Conservation (phyloP, 2,888 invertebrate species). For the Petrophora chlorosata region DNA sequence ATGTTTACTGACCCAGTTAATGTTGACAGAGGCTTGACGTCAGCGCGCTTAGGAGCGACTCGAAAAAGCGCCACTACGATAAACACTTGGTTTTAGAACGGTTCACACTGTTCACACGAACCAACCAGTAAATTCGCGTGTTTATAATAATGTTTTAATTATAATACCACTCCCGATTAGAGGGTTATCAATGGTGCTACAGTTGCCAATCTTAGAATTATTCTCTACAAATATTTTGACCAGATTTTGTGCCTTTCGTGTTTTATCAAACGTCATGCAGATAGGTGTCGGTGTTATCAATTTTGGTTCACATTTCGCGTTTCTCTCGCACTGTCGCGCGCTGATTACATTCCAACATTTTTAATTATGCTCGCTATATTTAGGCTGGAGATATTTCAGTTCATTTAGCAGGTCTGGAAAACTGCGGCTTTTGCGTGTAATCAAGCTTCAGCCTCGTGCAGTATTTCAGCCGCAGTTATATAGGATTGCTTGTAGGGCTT, state of each 20-base stretch:
- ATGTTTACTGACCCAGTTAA: constrained; percentile 77
- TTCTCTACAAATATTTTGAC: constrained; percentile 20
- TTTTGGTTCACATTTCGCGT: constrained; percentile 9
- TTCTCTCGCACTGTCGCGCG: constrained; percentile 8
- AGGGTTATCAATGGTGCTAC: constrained; percentile 42
- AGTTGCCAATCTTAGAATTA: constrained; percentile 24
- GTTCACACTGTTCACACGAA: constrained; percentile 50
- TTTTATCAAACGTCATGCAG: constrained; percentile 7
- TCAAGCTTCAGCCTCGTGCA: constrained; percentile 27
- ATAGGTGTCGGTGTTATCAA: constrained; percentile 22
- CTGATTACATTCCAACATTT: constrained; percentile 13
- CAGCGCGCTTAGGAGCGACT: constrained; percentile 61
- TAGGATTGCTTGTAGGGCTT: constrained; percentile 26
- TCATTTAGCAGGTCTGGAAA: constrained; percentile 23
- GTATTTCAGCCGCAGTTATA: constrained; percentile 23
- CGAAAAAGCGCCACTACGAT: constrained; percentile 59
- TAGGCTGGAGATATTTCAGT: constrained; percentile 7
- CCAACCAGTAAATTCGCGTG: constrained; percentile 43
- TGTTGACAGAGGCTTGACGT: constrained; percentile 77
- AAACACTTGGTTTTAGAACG: constrained; percentile 56
- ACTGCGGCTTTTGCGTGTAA: constrained; percentile 28
- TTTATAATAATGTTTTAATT: constrained; percentile 59
- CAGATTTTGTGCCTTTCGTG: constrained; percentile 1
- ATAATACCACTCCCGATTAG: constrained; percentile 45
- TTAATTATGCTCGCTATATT: constrained; percentile 19